Percentiles rank a stretch among this genome's conserved stretches.
phyloP scores from a whole-genome alignment of 1,140 invertebrate species.

The Tetranychus urticae region DNA sequence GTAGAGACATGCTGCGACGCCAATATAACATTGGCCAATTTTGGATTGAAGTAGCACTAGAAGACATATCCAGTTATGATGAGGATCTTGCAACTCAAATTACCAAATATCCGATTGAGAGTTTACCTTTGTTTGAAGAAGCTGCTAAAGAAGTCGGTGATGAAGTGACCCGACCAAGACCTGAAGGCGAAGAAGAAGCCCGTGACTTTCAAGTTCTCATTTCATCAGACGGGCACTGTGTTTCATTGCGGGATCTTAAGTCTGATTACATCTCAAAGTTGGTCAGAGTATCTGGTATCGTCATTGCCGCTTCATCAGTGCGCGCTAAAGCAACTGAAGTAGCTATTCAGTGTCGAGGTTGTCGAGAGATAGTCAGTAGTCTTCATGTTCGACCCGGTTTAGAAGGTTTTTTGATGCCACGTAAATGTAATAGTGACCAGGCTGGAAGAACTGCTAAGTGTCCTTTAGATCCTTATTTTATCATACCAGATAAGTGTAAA shows the following conservation, averaged over 20 bases:
- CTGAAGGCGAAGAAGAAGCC: slow-evolving; percentile 64
- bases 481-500: slow-evolving; percentile 83
- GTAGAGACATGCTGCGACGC: slow-evolving; percentile 66
- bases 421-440: slow-evolving; percentile 75
- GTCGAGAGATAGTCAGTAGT: slow-evolving; percentile 66
- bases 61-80: slow-evolving; percentile 84
- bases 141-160: slow-evolving; percentile 90
- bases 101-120: slow-evolving; percentile 71
- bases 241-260: slow-evolving; percentile 62
- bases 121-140: slow-evolving; percentile 84
- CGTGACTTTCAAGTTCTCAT: slow-evolving; percentile 85
- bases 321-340: slow-evolving; percentile 84
- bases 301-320: slow-evolving; percentile 77
- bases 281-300: slow-evolving; percentile 85
- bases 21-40: slow-evolving; percentile 81
- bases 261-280: slow-evolving; percentile 75
- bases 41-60: slow-evolving; percentile 73
- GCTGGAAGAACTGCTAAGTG: slow-evolving; percentile 57
- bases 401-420: slow-evolving; percentile 85
- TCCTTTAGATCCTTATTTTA: slow-evolving; percentile 91
- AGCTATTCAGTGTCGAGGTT: slow-evolving; percentile 83
- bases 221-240: slow-evolving; percentile 55
- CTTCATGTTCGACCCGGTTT: slow-evolving; percentile 76
- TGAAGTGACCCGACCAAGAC: slow-evolving; percentile 76
- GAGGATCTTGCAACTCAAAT: slow-evolving; percentile 78